Evolutionary conservation across 2,113 vertebrate genomes (phyloP).

Genomic region (Beaufortia kweichowensis): DNA sequence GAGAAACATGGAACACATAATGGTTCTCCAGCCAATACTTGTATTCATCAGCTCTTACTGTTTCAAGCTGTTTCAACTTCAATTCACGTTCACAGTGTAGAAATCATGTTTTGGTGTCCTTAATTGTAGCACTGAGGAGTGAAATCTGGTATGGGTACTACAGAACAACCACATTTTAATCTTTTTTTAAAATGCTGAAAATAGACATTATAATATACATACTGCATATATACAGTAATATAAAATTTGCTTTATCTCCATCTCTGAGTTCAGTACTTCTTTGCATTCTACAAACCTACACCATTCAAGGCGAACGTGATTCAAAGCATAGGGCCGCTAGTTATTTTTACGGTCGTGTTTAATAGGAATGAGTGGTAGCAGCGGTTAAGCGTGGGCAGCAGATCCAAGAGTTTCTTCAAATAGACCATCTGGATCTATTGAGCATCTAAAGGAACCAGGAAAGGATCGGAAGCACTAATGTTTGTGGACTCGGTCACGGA

Average conservation of each 20-base stretch:
- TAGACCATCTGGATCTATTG: constrained; percentile 48
- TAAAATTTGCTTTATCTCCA: neutral
- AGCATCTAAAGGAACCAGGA: constrained; percentile 9
- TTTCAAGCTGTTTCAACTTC: constrained; percentile 36
- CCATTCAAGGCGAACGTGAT: constrained; percentile 12
- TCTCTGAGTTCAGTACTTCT: neutral
- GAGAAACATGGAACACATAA: constrained; percentile 10
- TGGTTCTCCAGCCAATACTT: neutral
- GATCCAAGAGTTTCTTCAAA: constrained; percentile 47
- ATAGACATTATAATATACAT: too few species aligned
- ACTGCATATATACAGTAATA: too few species aligned
- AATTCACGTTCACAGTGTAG: neutral
- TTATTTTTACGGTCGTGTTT: constrained; percentile 43
- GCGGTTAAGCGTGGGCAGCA: constrained; percentile 29
- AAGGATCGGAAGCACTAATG: constrained; percentile 40
- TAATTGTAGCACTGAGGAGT: neutral
- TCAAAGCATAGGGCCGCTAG: constrained; percentile 32
- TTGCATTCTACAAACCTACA: neutral
- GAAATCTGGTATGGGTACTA: neutral
- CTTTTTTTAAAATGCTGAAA: too few species aligned
- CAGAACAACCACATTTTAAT: neutral
- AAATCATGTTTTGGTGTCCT: constrained; percentile 13
- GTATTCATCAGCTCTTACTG: constrained; percentile 27
- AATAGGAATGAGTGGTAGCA: constrained; percentile 32
- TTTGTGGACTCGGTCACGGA: constrained; percentile 51